A percentile compares a stretch with the other conserved stretches of the same genome.
Evolutionary conservation across 2,797 vertebrate species (phyloP).

Genomic region (Cichlasoma orientale): DNA sequence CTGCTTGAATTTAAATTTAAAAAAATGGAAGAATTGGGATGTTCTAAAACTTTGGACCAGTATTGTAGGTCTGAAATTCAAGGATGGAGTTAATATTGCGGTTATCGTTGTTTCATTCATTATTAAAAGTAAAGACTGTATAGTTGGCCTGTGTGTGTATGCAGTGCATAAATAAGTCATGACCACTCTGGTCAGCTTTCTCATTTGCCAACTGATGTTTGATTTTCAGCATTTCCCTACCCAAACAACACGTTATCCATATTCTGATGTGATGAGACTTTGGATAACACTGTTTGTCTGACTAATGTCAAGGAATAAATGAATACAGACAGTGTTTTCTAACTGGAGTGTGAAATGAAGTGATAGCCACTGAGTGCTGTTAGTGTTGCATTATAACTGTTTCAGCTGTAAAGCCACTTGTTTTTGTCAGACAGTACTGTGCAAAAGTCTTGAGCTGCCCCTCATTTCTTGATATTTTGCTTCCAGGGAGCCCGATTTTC

Average conservation of each 20-base stretch:
- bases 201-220: slow-evolving; percentile 6
- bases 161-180: neutral
- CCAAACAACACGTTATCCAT: neutral
- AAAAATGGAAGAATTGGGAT: neutral
- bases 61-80: neutral
- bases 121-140: neutral
- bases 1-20: neutral
- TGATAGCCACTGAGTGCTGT: slow-evolving; percentile 10
- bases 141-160: neutral
- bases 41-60: neutral
- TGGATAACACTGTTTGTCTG: slow-evolving; percentile 9
- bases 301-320: slow-evolving; percentile 20
- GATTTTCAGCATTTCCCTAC: neutral
- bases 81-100: neutral
- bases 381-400: slow-evolving; percentile 9
- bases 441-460: neutral
- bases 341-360: slow-evolving; percentile 57
- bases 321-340: slow-evolving; percentile 25
- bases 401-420: slow-evolving; percentile 5
- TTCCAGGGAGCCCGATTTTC: neutral
- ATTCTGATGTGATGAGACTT: slow-evolving; percentile 22
- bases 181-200: neutral
- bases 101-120: neutral
- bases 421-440: neutral
- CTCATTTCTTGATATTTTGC: neutral